Conservation (phyloP, 2,113 vertebrate genomes). For the Eleginops maclovinus region DNA sequence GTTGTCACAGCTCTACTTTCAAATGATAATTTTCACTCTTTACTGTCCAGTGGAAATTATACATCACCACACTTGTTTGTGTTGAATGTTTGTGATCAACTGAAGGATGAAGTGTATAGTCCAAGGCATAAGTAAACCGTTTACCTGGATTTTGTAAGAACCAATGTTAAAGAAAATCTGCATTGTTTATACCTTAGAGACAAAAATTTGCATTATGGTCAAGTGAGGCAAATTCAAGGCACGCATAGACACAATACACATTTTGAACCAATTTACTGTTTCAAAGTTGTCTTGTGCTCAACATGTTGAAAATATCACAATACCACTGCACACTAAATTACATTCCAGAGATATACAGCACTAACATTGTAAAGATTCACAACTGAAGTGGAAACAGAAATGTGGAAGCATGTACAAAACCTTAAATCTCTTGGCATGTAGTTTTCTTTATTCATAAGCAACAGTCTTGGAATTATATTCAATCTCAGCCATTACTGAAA, state of each 20-base stretch:
- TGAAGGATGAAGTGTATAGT: no score
- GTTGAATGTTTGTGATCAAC: no score
- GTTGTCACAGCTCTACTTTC: no score
- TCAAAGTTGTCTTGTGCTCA: constrained; percentile 43
- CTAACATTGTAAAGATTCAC: constrained; percentile 36
- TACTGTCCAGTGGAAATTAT: no score
- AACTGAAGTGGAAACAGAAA: constrained; percentile 47
- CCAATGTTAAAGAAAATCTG: neutral
- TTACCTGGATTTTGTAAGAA: no score
- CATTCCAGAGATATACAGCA: constrained; percentile 44
- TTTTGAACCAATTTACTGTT: constrained; percentile 57
- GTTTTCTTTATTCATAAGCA: constrained; percentile 75
- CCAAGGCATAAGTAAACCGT: neutral
- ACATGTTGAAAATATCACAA: constrained; percentile 53
- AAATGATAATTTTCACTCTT: no score
- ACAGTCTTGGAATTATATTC: constrained; percentile 76
- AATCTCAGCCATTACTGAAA: constrained; percentile 66
- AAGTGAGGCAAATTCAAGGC: constrained; percentile 16
- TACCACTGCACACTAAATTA: constrained; percentile 34
- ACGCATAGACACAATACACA: neutral
- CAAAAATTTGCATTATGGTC: no score
- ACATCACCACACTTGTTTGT: no score
- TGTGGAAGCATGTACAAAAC: constrained; percentile 56
- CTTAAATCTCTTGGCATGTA: constrained; percentile 44
- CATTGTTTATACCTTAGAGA: neutral